Evolutionary conservation across 2,113 vertebrate species (phyloP).

Genomic region (Alectura lathami): DNA sequence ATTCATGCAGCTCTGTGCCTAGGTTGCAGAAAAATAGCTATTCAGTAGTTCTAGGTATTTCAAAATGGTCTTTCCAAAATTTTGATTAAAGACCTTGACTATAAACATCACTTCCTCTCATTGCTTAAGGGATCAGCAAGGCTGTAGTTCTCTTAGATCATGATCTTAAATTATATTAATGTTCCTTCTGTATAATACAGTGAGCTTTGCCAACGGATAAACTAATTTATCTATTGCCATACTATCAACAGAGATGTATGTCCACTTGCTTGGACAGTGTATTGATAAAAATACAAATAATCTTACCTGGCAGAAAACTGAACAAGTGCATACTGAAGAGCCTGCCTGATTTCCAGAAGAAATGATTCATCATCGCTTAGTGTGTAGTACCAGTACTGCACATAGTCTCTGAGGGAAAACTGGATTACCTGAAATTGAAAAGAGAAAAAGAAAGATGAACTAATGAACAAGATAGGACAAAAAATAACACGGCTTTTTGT

Average conservation of each 20-base stretch:
- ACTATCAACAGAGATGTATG: not conserved
- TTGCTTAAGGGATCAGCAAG: not conserved
- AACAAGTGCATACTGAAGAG: constrained; percentile 94
- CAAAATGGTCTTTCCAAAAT: too few species aligned
- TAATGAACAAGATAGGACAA: not conserved
- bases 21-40: not conserved
- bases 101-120: not conserved
- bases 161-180: not conserved
- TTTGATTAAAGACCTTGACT: not conserved
- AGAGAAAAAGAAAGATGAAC: not conserved
- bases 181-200: not conserved
- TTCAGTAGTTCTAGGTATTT: not conserved
- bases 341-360: constrained; percentile 95
- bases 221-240: not conserved
- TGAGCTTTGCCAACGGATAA: not conserved
- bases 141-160: not conserved
- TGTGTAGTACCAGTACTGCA: constrained; percentile 99
- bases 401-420: constrained; percentile 97
- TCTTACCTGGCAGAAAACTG: constrained; percentile 94
- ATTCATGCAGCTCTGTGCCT: not conserved
- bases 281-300: not conserved
- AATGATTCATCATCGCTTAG: constrained; percentile 97
- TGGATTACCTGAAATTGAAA: constrained; percentile 88
- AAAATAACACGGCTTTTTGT: not conserved
- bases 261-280: not conserved